phyloP scores from a whole-genome alignment of 2,113 vertebrate genomes.

The Platichthys flesus region DNA sequence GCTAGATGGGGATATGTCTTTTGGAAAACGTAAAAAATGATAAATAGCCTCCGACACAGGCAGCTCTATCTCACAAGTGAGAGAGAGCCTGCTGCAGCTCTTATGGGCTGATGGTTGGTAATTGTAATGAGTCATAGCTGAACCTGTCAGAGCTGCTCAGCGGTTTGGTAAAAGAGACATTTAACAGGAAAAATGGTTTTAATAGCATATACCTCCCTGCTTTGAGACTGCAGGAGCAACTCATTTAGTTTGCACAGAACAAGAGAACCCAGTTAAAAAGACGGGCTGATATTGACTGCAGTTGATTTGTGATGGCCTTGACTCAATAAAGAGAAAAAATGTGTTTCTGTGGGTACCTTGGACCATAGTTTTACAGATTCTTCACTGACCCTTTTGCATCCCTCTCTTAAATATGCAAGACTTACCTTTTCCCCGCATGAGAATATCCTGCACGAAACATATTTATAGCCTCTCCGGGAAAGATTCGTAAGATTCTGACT shows the following conservation, averaged over 20 bases:
- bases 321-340: not conserved
- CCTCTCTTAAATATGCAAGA: too few species aligned
- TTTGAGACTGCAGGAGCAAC: not conserved
- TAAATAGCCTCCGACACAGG: conserved; percentile 12
- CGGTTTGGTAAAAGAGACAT: conserved; percentile 1
- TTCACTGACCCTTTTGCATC: too few species aligned
- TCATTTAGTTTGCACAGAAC: not conserved
- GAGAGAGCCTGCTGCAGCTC: conserved; percentile 18
- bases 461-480: too few species aligned
- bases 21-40: conserved; percentile 20
- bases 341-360: too few species aligned
- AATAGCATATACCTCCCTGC: not conserved
- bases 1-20: conserved; percentile 31
- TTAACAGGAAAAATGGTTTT: not conserved
- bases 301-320: not conserved
- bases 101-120: not conserved
- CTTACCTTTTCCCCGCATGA: too few species aligned
- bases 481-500: too few species aligned
- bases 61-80: conserved; percentile 25
- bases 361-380: too few species aligned
- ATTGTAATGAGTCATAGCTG: conserved; percentile 26
- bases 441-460: too few species aligned
- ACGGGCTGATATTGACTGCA: not conserved
- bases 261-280: not conserved
- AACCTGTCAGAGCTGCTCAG: conserved; percentile 17